These are phyloP conservation scores for Epinotia bilunana DNA, from an alignment of 2,888 invertebrate genomes.

Conservation along the genomic window DNA sequence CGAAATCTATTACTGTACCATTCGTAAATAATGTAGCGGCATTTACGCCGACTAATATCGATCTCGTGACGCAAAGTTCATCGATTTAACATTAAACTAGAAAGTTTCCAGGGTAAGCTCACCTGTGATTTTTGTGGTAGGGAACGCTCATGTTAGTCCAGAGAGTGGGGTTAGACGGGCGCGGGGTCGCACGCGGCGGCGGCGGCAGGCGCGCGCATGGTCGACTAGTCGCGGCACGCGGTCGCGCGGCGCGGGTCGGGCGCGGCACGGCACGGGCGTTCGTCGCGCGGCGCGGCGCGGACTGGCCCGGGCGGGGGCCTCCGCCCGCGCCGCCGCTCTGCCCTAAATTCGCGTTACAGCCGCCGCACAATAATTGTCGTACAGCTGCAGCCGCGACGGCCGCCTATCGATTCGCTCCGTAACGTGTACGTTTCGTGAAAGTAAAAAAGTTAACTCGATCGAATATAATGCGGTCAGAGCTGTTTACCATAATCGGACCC, in stretches of 20 bases:
- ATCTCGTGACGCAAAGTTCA: constrained; percentile 65
- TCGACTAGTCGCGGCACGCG: constrained; percentile 43
- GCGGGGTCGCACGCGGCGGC: constrained; percentile 49
- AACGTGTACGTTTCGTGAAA: constrained; percentile 72
- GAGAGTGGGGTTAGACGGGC: constrained; percentile 51
- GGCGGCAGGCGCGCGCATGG: constrained; percentile 45
- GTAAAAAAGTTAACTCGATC: constrained; percentile 80
- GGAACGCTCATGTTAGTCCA: constrained; percentile 60
- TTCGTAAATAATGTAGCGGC: constrained; percentile 66
- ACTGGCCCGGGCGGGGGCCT: constrained; percentile 63
- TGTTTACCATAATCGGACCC: constrained; percentile 67
- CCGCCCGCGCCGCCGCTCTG: constrained; percentile 56
- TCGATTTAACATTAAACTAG: constrained; percentile 68
- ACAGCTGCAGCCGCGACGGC: constrained; percentile 75
- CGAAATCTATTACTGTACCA: constrained; percentile 62
- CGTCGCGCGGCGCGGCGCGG: constrained; percentile 70
- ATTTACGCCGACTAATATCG: constrained; percentile 68
- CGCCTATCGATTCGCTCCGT: constrained; percentile 74
- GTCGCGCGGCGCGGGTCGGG: constrained; percentile 46
- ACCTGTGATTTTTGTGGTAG: constrained; percentile 63
- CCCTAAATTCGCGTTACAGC: constrained; percentile 79
- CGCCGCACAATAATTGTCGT: constrained; percentile 76
- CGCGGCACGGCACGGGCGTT: constrained; percentile 60
- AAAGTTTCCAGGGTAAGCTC: constrained; percentile 66
- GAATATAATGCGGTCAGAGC: constrained; percentile 76